Evolutionary conservation across 2,113 vertebrate species (phyloP).

Genomic region (Callospermophilus lateralis): DNA sequence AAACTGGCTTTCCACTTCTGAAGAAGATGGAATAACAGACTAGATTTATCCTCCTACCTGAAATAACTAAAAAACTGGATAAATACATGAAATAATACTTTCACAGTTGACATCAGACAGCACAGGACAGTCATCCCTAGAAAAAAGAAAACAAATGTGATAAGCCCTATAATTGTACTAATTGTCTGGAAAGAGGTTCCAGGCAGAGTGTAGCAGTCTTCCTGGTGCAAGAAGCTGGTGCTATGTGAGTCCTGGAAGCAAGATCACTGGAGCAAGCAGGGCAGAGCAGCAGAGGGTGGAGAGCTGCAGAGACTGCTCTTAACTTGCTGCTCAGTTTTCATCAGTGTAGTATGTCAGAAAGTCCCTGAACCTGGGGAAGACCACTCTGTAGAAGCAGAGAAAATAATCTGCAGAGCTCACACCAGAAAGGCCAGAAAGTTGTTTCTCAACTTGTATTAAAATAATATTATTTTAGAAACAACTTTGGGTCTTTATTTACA

Average conservation of each 20-base stretch:
- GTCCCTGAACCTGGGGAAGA: neutral
- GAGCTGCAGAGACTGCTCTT: neutral
- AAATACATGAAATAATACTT: neutral
- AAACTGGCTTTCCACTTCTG: neutral
- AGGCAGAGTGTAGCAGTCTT: neutral
- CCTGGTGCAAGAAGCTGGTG: neutral
- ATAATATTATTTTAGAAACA: neutral
- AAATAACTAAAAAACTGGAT: neutral
- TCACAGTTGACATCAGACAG: neutral
- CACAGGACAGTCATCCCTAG: neutral
- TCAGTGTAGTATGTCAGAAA: neutral
- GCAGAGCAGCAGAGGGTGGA: neutral
- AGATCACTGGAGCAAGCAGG: neutral
- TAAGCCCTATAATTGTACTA: neutral
- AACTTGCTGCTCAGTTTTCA: neutral
- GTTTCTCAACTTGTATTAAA: neutral
- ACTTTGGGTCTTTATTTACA: neutral
- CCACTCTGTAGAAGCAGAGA: neutral
- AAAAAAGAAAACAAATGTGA: neutral
- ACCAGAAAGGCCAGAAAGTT: neutral
- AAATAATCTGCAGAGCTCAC: neutral
- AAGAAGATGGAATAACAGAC: neutral
- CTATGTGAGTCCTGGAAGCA: neutral
- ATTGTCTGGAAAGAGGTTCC: neutral
- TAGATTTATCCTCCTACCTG: neutral